Base-by-base conservation (phyloP, 2,113 vertebrate genomes). In the Sceloporus undulatus region DNA sequence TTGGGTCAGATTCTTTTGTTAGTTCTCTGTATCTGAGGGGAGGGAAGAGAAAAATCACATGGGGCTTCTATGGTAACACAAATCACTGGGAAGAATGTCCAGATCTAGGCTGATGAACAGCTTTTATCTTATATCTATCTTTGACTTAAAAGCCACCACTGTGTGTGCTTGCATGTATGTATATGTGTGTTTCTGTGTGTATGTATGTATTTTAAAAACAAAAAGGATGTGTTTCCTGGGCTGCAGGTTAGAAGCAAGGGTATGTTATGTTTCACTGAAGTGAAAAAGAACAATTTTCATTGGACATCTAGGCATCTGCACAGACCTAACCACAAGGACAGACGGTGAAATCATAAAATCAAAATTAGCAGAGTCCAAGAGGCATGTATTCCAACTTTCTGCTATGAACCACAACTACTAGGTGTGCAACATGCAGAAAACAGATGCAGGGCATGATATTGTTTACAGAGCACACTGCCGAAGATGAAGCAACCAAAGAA, bases 11-110 rank as follows among this genome's bases (percentile, higher is more conserved):
- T 70, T 98, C 98, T 93, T 99, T 98, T 0, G 98, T 97, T 0
- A 99, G 97, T 93, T 99, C 98, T 92, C 98, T 98, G 94, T 99
- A 99, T 97, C 99, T 99, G 90, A 0, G 1, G 0, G 66, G 59
- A 13, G 29, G 2, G 29, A 42, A 71, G 84, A 90, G 84, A 54
- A 90, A 87, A 16, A 73, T 87, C 42, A 92, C 10, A n/a, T 8
- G 79, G 38, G 10, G 70, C 13, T 0, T 42, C 42, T 14, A 71
- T 0, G n/a, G 5, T 0, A 38, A 5, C 10, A 18, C 83, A 7
- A 1, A 0, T 0, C 78, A 42, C 56, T 2, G 1, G 0, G 0
- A 1, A 71, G 75, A 27, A 3, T 29, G n/a, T 29, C 27, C 29
- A 8, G 5, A 29, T 14, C 25, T 59, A 70, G 40, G 19, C 14